These are phyloP conservation scores for Lypha dubia DNA, from an alignment of 2,888 invertebrate species.

Conservation along the genomic window DNA sequence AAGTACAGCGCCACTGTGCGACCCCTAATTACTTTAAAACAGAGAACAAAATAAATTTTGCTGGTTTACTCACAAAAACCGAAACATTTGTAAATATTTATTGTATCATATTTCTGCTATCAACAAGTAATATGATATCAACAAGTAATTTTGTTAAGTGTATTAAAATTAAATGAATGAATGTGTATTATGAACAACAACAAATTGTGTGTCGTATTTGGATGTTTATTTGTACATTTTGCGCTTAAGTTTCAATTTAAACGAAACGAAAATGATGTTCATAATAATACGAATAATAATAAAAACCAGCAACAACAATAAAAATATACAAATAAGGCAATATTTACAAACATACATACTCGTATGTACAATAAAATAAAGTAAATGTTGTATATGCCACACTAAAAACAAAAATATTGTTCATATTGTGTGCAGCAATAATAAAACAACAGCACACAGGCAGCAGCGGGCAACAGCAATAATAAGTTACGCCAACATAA, in stretches of 20 bases:
- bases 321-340: conserved; percentile 12
- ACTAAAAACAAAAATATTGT: conserved; percentile 45
- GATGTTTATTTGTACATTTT: neutral
- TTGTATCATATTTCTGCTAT: neutral
- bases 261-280: conserved; percentile 47
- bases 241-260: conserved; percentile 36
- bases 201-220: conserved; percentile 1
- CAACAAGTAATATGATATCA: neutral
- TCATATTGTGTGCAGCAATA: conserved; percentile 20
- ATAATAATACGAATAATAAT: conserved; percentile 7
- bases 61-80: too few relatives aligned
- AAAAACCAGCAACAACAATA: conserved; percentile 1
- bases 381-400: conserved; percentile 67
- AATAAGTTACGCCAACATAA: conserved; percentile 66
- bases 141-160: conserved; percentile 19
- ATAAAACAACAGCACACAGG: conserved; percentile 8
- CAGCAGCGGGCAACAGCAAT: conserved; percentile 8
- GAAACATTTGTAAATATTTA: too few relatives aligned
- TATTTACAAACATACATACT: too few relatives aligned
- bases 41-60: too few relatives aligned
- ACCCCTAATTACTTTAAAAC: too few relatives aligned
- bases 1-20: too few relatives aligned
- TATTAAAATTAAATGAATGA: conserved; percentile 3
- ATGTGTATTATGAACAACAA: neutral
- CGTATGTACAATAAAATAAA: conserved; percentile 33